phyloP scores from a whole-genome alignment of 2,888 invertebrate genomes.

The Agrochola litura region DNA sequence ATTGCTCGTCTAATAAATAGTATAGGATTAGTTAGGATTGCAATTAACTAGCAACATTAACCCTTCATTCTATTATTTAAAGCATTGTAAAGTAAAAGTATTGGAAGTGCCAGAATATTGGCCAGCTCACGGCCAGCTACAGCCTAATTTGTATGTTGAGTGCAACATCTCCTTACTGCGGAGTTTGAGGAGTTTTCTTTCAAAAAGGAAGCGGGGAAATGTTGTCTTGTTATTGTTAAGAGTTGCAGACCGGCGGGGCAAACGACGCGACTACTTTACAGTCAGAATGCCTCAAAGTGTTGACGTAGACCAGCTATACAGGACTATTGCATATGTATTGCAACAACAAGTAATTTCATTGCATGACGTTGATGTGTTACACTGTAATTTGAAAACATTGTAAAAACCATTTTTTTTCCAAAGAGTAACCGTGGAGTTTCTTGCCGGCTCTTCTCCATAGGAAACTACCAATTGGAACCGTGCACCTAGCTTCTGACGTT shows the following conservation, averaged over 20 bases:
- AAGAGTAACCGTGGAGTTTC: too few species aligned
- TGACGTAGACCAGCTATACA: too few species aligned
- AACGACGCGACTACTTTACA: background rate
- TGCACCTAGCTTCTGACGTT: too few species aligned
- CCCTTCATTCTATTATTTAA: background rate
- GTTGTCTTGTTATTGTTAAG: conserved; percentile 74
- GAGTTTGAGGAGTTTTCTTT: conserved; percentile 70
- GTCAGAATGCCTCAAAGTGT: too few species aligned
- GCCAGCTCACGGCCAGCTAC: conserved; percentile 40
- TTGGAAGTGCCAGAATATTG: conserved; percentile 39
- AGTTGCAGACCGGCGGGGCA: conserved; percentile 63
- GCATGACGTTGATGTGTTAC: too few species aligned
- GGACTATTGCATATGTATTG: too few species aligned
- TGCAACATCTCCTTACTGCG: conserved; percentile 67
- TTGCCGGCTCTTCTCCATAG: too few species aligned
- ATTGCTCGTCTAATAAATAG: too few species aligned
- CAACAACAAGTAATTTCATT: too few species aligned
- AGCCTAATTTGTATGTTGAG: conserved; percentile 75
- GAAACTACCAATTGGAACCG: too few species aligned
- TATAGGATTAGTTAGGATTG: background rate
- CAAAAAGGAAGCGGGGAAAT: conserved; percentile 66
- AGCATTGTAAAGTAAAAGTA: conserved; percentile 2
- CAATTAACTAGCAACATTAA: background rate
- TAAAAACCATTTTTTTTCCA: too few species aligned
- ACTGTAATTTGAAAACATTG: too few species aligned